Evolutionary conservation across 2,113 vertebrate species (phyloP).

Genomic region (Callipepla californica): DNA sequence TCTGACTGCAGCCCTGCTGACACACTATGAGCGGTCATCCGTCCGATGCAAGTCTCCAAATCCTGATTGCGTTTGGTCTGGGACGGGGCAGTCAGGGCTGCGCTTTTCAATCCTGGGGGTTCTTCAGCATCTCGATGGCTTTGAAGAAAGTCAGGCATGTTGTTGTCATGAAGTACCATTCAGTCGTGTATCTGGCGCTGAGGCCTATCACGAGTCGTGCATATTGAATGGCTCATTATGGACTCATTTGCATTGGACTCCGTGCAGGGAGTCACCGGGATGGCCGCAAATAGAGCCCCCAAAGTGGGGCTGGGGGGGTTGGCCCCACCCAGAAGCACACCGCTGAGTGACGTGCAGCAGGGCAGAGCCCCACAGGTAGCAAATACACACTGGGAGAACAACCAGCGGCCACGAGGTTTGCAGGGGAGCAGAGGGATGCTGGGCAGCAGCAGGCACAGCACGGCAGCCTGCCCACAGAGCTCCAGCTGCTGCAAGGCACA

Average conservation of each 20-base stretch:
- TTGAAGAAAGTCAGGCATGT: neutral
- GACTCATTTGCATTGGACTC: neutral
- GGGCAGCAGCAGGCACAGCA: too few relatives aligned
- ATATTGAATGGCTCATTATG: neutral
- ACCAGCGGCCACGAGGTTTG: neutral
- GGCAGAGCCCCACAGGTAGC: neutral
- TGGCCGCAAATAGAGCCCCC: neutral
- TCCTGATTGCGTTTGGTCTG: rapidly evolving
- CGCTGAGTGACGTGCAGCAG: neutral
- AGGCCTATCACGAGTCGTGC: neutral
- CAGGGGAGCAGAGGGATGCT: too few relatives aligned
- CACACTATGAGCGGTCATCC: neutral
- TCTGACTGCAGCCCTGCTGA: too few relatives aligned
- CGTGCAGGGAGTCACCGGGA: neutral
- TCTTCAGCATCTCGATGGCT: neutral
- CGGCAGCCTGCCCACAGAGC: rapidly evolving
- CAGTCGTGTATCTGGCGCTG: neutral
- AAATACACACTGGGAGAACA: neutral
- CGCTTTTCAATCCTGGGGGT: neutral
- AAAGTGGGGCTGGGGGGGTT: neutral
- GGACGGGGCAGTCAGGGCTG: rapidly evolving
- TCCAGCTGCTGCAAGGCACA: too few relatives aligned
- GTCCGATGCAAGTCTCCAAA: neutral
- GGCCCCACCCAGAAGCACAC: rapidly evolving
- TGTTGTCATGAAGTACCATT: neutral